Conservation (phyloP, 2,797 vertebrate species). For the Brachyalestes nurse region DNA sequence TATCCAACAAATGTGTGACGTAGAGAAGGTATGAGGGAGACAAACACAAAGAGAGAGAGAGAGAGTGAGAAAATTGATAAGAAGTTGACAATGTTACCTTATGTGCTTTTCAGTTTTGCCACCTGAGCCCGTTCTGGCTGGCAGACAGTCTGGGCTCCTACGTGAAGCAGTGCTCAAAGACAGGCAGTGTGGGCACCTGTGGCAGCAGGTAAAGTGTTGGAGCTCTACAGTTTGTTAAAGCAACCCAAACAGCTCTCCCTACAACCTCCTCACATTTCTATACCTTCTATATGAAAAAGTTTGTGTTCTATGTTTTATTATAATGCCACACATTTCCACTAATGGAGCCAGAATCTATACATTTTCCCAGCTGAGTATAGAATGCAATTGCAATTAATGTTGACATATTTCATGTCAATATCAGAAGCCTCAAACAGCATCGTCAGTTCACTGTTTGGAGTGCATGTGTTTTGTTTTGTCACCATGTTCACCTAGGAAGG, state of each 20-base stretch:
- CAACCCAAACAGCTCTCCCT: not conserved
- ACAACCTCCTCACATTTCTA: no score
- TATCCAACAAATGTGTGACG: not conserved
- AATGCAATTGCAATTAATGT: not conserved
- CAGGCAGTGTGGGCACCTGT: not conserved
- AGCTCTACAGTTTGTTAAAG: not conserved
- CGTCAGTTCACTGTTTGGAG: no score
- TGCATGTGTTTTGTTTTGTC: no score
- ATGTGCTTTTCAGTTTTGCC: slow-evolving; percentile 65
- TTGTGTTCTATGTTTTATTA: not conserved
- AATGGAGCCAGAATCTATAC: not conserved
- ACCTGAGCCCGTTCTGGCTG: slow-evolving; percentile 75
- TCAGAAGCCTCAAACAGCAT: no score
- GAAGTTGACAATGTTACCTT: not conserved
- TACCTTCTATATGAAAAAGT: not conserved
- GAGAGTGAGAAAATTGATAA: no score
- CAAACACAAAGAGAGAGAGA: not conserved
- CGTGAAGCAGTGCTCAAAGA: slow-evolving; percentile 72
- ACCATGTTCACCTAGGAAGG: no score
- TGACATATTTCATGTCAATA: not conserved
- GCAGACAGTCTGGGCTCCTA: slow-evolving; percentile 70
- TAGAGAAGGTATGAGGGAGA: not conserved
- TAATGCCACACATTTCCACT: not conserved
- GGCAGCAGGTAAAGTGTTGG: not conserved
- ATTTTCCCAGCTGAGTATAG: not conserved